phyloP scores from a whole-genome alignment of 2,888 invertebrate species.

The Unio delphinus region DNA sequence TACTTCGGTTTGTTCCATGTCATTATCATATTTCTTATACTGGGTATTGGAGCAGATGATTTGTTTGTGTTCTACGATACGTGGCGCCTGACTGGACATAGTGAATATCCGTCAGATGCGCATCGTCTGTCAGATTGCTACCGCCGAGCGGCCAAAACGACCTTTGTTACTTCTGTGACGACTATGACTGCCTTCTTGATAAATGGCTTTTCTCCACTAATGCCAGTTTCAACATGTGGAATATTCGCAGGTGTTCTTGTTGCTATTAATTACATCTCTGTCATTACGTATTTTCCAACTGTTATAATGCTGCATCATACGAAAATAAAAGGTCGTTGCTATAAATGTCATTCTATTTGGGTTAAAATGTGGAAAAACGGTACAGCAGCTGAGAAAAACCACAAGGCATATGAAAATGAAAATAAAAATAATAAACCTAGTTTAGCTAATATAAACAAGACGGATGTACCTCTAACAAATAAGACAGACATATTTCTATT shows the following conservation, averaged over 20 bases:
- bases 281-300: slow-evolving; percentile 64
- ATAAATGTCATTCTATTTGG: slow-evolving; percentile 9
- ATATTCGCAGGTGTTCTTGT: slow-evolving; percentile 62
- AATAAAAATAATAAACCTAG: too few species aligned
- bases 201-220: slow-evolving; percentile 60
- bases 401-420: too few species aligned
- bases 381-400: too few species aligned
- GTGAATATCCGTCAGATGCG: slow-evolving; percentile 41
- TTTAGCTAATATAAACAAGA: too few species aligned
- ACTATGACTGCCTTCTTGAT: slow-evolving; percentile 64
- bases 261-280: slow-evolving; percentile 65
- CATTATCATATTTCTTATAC: slow-evolving; percentile 65
- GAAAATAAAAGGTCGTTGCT: slow-evolving; percentile 25
- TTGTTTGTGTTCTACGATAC: slow-evolving; percentile 67
- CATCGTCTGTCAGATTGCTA: slow-evolving; percentile 61
- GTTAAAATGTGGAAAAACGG: slow-evolving; percentile 8
- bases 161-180: slow-evolving; percentile 65
- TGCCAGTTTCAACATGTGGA: slow-evolving; percentile 60
- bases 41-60: slow-evolving; percentile 68
- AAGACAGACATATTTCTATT: too few species aligned
- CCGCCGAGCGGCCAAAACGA: slow-evolving; percentile 59
- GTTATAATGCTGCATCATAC: slow-evolving; percentile 47
- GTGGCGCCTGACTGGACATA: slow-evolving; percentile 58
- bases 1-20: slow-evolving; percentile 68
- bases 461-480: too few species aligned